Conservation (phyloP, 2,888 invertebrate species). For the Chrysina gloriosa region DNA sequence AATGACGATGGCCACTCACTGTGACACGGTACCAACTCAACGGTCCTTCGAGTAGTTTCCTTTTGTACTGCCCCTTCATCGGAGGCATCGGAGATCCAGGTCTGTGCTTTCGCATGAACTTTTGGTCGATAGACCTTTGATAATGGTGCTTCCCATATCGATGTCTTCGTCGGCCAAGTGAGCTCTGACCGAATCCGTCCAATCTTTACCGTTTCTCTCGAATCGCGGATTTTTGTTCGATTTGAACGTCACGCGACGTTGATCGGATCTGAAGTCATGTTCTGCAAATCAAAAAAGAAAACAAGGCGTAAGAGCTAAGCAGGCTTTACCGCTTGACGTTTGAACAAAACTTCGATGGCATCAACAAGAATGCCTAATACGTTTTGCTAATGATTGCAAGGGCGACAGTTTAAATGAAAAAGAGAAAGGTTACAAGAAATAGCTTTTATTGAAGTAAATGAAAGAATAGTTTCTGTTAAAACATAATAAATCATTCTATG, state of each 20-base stretch:
- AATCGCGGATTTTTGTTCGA: conserved; percentile 64
- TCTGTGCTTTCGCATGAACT: conserved; percentile 59
- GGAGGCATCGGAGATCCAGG: conserved; percentile 66
- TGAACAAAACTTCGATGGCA: too few relatives aligned
- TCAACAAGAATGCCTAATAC: too few relatives aligned
- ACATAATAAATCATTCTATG: too few relatives aligned
- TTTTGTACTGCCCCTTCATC: conserved; percentile 55
- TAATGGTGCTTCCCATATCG: conserved; percentile 67
- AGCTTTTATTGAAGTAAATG: too few relatives aligned
- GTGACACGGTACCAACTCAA: conserved; percentile 80
- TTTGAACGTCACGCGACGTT: conserved; percentile 68
- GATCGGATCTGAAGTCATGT: conserved; percentile 37
- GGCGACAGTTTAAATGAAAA: too few relatives aligned
- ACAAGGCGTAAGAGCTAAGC: too few relatives aligned
- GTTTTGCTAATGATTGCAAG: too few relatives aligned
- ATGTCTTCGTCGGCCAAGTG: conserved; percentile 73
- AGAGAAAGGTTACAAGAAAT: too few relatives aligned
- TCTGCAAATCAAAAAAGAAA: conserved; percentile 30
- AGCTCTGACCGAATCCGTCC: conserved; percentile 48
- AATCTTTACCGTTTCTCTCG: conserved; percentile 45
- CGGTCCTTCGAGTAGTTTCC: conserved; percentile 68
- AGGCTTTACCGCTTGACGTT: too few relatives aligned
- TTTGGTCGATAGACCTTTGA: conserved; percentile 25
- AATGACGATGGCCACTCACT: conserved; percentile 60
- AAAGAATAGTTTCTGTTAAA: too few relatives aligned